phyloP scores from a whole-genome alignment of 2,888 invertebrate genomes.

The Diaperis boleti region DNA sequence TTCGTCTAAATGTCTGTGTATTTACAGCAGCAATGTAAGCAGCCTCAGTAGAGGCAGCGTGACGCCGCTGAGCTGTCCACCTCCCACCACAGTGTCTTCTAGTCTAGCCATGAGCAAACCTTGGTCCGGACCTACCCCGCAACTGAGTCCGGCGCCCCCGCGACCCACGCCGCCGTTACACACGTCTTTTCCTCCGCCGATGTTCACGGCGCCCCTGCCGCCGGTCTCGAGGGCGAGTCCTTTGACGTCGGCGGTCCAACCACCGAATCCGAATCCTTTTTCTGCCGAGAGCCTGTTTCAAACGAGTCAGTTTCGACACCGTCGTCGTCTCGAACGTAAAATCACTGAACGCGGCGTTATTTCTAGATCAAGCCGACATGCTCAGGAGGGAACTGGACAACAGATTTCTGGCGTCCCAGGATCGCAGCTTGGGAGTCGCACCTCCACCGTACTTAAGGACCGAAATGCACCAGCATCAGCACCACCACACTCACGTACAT shows the following conservation, averaged over 20 bases:
- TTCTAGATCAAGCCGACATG: constrained; percentile 74
- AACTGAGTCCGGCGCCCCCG: constrained; percentile 67
- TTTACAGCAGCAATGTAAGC: constrained; percentile 83
- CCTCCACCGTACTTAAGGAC: constrained; percentile 77
- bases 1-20: too few species aligned
- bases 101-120: constrained; percentile 70
- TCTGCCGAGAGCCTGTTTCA: constrained; percentile 90
- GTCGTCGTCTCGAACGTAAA: too few species aligned
- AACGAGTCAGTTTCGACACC: constrained; percentile 75
- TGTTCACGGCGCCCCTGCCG: constrained; percentile 70
- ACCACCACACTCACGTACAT: constrained; percentile 92
- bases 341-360: too few species aligned
- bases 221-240: constrained; percentile 73
- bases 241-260: constrained; percentile 69
- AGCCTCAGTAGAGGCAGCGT: constrained; percentile 80
- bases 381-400: constrained; percentile 90
- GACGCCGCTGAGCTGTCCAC: constrained; percentile 62
- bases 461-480: constrained; percentile 94
- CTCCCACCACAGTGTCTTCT: constrained; percentile 70
- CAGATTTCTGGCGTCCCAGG: constrained; percentile 87
- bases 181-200: constrained; percentile 65
- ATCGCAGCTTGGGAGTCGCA: constrained; percentile 70
- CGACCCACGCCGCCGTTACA: constrained; percentile 62
- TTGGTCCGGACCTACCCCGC: constrained; percentile 57
- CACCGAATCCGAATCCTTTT: constrained; percentile 81